Percentiles rank a stretch among this genome's conserved stretches.
These are phyloP conservation scores for Habropoda laboriosa DNA, from an alignment of 1,140 invertebrate genomes.

Conservation along the genomic window DNA sequence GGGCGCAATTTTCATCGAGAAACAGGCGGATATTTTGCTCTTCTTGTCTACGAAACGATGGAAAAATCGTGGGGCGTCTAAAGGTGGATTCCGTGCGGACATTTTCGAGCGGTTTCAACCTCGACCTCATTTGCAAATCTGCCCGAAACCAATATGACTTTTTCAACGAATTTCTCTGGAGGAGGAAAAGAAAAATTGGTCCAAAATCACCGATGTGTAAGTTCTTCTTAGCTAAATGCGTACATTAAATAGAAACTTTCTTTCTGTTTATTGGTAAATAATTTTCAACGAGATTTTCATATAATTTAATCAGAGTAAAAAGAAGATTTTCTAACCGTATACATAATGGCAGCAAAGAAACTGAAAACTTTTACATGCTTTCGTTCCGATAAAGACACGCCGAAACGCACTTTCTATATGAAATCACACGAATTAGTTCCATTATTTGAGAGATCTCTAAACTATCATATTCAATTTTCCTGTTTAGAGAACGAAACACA, in stretches of 20 bases:
- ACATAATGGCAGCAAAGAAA: background rate
- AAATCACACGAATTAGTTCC: slow-evolving; percentile 1
- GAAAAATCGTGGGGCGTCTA: no score
- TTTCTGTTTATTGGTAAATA: no score
- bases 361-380: slow-evolving; percentile 1
- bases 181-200: no score
- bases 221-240: no score
- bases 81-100: no score
- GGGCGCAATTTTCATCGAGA: slow-evolving; percentile 13
- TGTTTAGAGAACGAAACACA: no score
- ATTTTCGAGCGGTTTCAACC: background rate
- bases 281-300: background rate
- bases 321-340: background rate
- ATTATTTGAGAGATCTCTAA: background rate
- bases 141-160: no score
- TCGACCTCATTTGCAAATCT: no score
- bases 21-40: background rate
- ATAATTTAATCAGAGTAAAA: background rate
- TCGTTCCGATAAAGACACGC: background rate
- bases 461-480: background rate
- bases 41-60: background rate
- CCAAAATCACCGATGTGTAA: no score
- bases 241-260: no score
- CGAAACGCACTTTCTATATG: slow-evolving; percentile 4
- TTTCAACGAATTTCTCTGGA: no score